Percentiles rank a stretch among this genome's conserved stretches.
Evolutionary conservation across 2,888 invertebrate species (phyloP).

Genomic region (Lingula anatina): DNA sequence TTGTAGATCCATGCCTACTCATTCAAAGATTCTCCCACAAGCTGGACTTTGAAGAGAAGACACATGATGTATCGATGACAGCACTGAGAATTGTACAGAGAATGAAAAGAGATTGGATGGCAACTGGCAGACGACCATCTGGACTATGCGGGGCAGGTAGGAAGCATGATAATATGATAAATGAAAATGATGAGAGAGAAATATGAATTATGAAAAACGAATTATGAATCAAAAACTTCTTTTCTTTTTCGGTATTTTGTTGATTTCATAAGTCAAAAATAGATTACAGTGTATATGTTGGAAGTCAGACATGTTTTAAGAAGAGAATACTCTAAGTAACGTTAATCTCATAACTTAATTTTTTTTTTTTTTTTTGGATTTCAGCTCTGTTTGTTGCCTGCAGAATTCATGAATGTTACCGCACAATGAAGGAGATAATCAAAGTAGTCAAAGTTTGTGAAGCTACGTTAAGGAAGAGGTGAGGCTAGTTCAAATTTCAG

Average conservation of each 20-base stretch:
- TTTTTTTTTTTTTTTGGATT: too few relatives aligned
- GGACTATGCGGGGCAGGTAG: slow-evolving; percentile 98
- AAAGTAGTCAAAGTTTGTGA: slow-evolving; percentile 94
- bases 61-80: slow-evolving; percentile 91
- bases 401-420: slow-evolving; percentile 83
- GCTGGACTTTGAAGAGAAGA: slow-evolving; percentile 84
- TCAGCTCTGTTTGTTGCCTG: slow-evolving; percentile 89
- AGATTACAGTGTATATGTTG: too few relatives aligned
- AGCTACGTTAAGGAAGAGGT: slow-evolving; percentile 82
- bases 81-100: slow-evolving; percentile 88
- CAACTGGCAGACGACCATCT: slow-evolving; percentile 91
- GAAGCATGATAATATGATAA: slow-evolving; percentile 20
- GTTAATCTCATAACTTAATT: too few relatives aligned
- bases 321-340: too few relatives aligned
- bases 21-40: slow-evolving; percentile 91
- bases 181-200: background rate
- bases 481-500: too few relatives aligned
- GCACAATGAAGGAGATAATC: slow-evolving; percentile 81
- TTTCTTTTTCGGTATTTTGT: too few relatives aligned
- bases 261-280: too few relatives aligned
- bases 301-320: too few relatives aligned
- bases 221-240: too few relatives aligned
- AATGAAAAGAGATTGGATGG: slow-evolving; percentile 97
- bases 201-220: too few relatives aligned
- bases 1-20: slow-evolving; percentile 87